Percentiles rank a stretch among this genome's conserved stretches.
Conservation (phyloP, 2,888 invertebrate genomes). For the Empis stercorea region DNA sequence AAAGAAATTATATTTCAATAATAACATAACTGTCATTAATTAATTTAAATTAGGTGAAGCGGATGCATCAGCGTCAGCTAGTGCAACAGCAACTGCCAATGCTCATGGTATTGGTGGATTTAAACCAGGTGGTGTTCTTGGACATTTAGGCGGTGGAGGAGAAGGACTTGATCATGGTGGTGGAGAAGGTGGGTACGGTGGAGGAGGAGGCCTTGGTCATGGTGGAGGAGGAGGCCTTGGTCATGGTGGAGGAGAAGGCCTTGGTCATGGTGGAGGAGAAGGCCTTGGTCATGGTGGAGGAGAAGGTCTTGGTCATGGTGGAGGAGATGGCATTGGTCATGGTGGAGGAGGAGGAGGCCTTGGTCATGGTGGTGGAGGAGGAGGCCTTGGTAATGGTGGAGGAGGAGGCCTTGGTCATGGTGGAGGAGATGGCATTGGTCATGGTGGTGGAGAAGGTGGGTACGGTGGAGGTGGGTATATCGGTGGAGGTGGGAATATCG, state of each 20-base stretch:
- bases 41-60: neutral
- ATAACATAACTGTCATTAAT: too few species aligned
- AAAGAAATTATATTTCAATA: too few species aligned
- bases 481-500: too few species aligned
- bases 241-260: neutral
- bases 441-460: neutral
- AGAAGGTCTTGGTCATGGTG: neutral
- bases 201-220: neutral
- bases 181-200: conserved; percentile 2
- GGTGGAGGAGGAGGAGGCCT: conserved; percentile 2
- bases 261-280: neutral
- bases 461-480: neutral
- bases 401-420: neutral
- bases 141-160: too few species aligned
- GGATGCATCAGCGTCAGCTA: neutral
- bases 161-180: neutral
- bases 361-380: conserved; percentile 3
- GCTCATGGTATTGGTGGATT: neutral
- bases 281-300: neutral
- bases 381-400: neutral
- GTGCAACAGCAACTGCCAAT: neutral
- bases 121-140: neutral
- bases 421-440: neutral
- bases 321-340: neutral
- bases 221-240: neutral